Conservation (phyloP, 2,888 invertebrate genomes). For the Julus scandinavius region DNA sequence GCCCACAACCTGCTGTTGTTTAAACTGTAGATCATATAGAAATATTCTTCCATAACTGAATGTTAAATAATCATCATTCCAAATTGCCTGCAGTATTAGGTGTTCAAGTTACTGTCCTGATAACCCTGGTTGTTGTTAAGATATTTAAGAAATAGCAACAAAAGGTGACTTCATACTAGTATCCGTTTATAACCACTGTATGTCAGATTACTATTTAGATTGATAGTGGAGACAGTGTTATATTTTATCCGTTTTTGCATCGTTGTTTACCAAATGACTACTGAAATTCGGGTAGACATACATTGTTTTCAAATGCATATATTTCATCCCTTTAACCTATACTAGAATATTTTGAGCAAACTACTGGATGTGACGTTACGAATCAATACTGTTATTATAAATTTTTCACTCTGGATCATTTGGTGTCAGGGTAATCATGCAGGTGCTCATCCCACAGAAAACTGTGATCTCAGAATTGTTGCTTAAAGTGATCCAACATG, state of each 20-base stretch:
- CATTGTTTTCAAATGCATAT: neutral
- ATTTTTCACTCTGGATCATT: neutral
- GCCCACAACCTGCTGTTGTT: neutral
- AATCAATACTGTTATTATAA: neutral
- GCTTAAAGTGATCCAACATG: neutral
- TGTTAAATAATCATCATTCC: slow-evolving; percentile 36
- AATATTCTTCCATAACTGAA: neutral
- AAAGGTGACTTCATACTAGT: neutral
- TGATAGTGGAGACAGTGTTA: neutral
- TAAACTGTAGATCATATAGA: neutral
- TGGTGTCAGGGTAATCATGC: neutral
- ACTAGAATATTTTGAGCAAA: neutral
- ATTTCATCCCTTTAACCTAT: neutral
- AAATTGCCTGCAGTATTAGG: neutral
- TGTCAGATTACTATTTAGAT: neutral
- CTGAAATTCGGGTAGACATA: neutral
- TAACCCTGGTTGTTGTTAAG: neutral
- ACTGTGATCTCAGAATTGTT: neutral
- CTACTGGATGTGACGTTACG: neutral
- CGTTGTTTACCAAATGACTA: neutral
- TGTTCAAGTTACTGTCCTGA: neutral
- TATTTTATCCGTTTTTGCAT: neutral
- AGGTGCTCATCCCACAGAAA: neutral
- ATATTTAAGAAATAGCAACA: neutral
- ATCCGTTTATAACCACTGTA: neutral